A percentile compares a stretch with the other conserved stretches of the same genome.
These are phyloP conservation scores for Xenopus laevis DNA, from an alignment of 2,113 vertebrate species.

Conservation along the genomic window DNA sequence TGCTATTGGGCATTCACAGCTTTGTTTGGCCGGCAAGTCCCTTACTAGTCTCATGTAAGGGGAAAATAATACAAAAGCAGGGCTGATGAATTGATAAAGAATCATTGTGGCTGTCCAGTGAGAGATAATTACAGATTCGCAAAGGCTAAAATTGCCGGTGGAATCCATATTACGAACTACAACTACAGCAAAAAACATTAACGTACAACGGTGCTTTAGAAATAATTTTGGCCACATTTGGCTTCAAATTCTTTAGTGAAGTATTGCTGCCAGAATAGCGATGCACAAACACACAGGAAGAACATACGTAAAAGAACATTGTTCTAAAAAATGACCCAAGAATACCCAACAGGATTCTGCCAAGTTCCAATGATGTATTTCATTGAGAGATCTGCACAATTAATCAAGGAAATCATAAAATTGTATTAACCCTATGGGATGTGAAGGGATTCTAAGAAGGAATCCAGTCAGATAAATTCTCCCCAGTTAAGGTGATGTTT, in stretches of 20 bases:
- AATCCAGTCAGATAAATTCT: neutral
- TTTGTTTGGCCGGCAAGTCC: too few species aligned
- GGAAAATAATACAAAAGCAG: too few species aligned
- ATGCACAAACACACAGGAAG: too few species aligned
- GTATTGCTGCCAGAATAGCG: too few species aligned
- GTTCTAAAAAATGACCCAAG: neutral
- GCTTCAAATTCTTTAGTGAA: neutral
- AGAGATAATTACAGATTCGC: too few species aligned
- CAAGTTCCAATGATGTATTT: neutral
- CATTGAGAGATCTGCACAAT: neutral
- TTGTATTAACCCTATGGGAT: neutral
- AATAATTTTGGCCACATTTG: neutral
- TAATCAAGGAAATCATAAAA: neutral
- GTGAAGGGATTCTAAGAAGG: neutral
- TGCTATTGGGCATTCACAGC: too few species aligned
- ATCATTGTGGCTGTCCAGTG: too few species aligned
- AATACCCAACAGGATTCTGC: constrained; percentile 5
- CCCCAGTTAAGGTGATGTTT: neutral
- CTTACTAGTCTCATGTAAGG: too few species aligned
- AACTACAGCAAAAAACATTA: too few species aligned
- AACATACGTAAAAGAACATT: neutral
- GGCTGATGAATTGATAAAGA: too few species aligned
- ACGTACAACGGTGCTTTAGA: neutral
- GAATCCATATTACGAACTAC: too few species aligned
- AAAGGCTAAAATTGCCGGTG: too few species aligned